A percentile compares a stretch with the other conserved stretches of the same genome.
Conservation (phyloP, 2,113 vertebrate genomes). For the Penelope pileata region DNA sequence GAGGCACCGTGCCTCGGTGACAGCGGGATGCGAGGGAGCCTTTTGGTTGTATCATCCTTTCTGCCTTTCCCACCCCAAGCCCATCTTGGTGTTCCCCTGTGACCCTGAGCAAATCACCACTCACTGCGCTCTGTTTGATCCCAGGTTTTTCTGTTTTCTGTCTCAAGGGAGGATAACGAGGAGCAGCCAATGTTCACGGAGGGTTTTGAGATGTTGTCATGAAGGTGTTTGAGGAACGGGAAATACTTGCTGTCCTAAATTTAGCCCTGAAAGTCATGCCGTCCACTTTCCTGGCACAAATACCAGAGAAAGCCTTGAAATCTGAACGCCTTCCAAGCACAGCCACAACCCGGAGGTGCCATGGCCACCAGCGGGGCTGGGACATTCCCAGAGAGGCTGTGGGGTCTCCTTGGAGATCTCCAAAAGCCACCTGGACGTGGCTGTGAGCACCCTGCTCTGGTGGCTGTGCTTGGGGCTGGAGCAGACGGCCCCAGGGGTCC, state of each 20-base stretch:
- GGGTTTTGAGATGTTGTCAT: constrained; percentile 11
- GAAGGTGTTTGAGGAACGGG: constrained; percentile 16
- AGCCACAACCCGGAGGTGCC: not conserved
- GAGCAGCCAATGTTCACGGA: not conserved
- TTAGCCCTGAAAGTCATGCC: constrained; percentile 45
- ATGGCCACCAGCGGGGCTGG: not conserved
- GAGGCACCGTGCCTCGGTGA: not conserved
- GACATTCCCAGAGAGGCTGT: not conserved
- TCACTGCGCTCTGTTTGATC: not conserved
- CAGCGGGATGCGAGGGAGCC: not conserved
- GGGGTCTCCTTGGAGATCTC: not conserved
- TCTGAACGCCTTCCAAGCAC: not conserved
- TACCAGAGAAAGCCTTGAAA: constrained; percentile 45
- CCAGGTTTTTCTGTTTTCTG: not conserved
- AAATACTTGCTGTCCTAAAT: constrained; percentile 46
- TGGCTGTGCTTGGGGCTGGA: not conserved
- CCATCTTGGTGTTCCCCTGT: not conserved
- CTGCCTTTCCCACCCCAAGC: not conserved
- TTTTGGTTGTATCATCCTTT: not conserved
- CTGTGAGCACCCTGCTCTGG: not conserved
- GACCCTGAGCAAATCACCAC: not conserved
- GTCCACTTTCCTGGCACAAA: constrained; percentile 50
- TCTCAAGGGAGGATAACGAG: constrained; percentile 6
- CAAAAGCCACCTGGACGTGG: not conserved
- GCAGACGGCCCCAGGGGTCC: not conserved